Evolutionary conservation across 2,888 invertebrate genomes (phyloP), one percentile per base, ranked within the genome.

Genomic region (Chromoteleia sp.): DNA sequence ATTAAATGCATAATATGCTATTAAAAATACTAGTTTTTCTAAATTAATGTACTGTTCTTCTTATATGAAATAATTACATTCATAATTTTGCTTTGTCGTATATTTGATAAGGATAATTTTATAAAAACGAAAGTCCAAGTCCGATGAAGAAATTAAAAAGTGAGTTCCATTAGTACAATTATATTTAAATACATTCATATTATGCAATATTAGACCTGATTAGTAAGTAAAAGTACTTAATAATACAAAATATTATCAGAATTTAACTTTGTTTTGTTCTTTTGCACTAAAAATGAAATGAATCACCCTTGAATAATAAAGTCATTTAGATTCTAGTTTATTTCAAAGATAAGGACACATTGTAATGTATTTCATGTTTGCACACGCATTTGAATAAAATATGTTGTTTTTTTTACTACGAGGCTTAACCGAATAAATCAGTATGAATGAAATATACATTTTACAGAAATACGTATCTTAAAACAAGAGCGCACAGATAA

Each of bases 331-430:
- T 78, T 67, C 71, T 67, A 43, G 52, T 70, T 68, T 41, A 43
- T 50, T 52, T 45, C 30, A 25, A 58, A 58, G 63, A 71, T 56
- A 78, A 71, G 41, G 25, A 65, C 30, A 78, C 43, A 65, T 52
- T 68, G 61, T 76, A 78, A 78, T 71, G 65, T 78, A 58, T 58
- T 78, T 71, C 41, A 54, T 48, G 61, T 77, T 63, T 77, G 63
- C 50, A 58, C 45, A 48, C 56, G 17, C 36, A 63, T 77, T 65
- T 68, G 67, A 76, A 76, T 70, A 77, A 70, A 52, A 33, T 63
- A 41, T 41, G 8, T 75, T 59, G n/a, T 29, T 77, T 70, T 63
- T 63, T 48, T 54, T 39, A 21, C 41, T 54, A 52, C 43, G 10
- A 48, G 14, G 4, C 15, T 65, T 56, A 25, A 12, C 19, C 48